Conservation (phyloP, 2,888 invertebrate species). For the Ryuthela nishihirai region DNA sequence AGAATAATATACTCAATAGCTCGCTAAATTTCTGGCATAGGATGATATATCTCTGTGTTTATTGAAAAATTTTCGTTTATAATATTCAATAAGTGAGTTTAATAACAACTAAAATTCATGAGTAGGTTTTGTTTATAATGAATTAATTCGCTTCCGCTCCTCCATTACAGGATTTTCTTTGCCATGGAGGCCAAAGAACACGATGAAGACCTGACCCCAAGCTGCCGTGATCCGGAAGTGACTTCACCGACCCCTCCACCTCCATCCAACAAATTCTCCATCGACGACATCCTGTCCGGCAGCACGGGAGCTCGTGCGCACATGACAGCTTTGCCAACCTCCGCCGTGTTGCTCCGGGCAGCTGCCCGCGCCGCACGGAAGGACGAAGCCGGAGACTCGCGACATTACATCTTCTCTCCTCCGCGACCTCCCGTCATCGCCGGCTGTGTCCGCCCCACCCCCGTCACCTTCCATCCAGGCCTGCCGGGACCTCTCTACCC, state of each 20-base stretch:
- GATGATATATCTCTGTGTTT: too few species aligned
- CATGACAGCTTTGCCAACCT: constrained; percentile 12
- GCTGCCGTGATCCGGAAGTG: background rate
- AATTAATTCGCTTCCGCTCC: too few species aligned
- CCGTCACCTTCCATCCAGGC: constrained; percentile 25
- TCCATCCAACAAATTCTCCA: constrained; percentile 29
- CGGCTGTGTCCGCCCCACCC: constrained; percentile 26
- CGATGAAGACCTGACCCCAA: too few species aligned
- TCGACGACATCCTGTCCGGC: constrained; percentile 31
- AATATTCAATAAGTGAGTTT: too few species aligned
- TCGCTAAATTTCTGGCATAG: too few species aligned
- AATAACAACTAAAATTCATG: too few species aligned
- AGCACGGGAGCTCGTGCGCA: background rate
- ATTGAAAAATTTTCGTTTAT: too few species aligned
- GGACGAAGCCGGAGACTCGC: constrained; percentile 7
- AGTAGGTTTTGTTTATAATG: too few species aligned
- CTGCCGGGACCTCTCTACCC: constrained; percentile 8
- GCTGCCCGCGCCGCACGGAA: constrained; percentile 20
- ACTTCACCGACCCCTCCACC: constrained; percentile 8
- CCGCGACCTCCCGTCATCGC: constrained; percentile 6
- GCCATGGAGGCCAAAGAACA: too few species aligned
- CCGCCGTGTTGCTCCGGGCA: constrained; percentile 25
- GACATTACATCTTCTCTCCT: background rate
- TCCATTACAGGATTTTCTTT: too few species aligned
- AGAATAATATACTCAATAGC: too few species aligned